Base-by-base conservation (phyloP, 2,888 invertebrate genomes). In the Nephrocerus scutellatus region DNA sequence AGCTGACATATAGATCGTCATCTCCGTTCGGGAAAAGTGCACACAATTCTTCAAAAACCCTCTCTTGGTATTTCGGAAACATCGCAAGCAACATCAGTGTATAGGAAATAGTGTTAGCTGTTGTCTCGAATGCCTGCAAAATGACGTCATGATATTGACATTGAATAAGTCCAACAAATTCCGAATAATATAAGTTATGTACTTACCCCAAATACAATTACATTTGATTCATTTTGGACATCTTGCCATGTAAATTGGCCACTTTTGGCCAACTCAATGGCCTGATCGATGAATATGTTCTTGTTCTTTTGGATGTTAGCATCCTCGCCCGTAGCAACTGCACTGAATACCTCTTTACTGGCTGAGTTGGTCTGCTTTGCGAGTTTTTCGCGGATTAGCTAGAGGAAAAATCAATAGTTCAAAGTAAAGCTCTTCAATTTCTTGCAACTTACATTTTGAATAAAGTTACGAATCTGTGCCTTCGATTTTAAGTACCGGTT, bases 41-140 rank as follows among this genome's bases (percentile, higher is more conserved):
- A 3, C 38, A n/a, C 5, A 63, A 44, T 47, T 64, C 66, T 13
- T 64, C 63, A 22, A 50, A 62, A 0, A 52, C 55, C 39, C 53
- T 60, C 18, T 62, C 50, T 36, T 64, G 63, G 29, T 58, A 59
- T n/a, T 56, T 33, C 3, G 63, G 62, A 47, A 57, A 60, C 60
- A 65, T 63, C 9, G 64, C 52, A 5, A 64, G 46, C 10, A 62
- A 12, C 36, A 64, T 55, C 3, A 65, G 34, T 0, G 50, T 49
- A 30, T 59, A 57, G 5, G 49, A 44, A 1, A 64, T 47, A 0
- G 63, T 59, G 30, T 60, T 62, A 2, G 67, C 56, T 4, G 66
- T 60, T 2, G 67, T 67, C 46, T 66, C 67, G 32, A 64, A 65
- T 1, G 66, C 65, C 57, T 56, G 28, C 18, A 10, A 18, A 28